A percentile compares a stretch with the other conserved stretches of the same genome.
These are phyloP conservation scores for Lutraria rhynchaena DNA, from an alignment of 1,140 invertebrate species.

Conservation along the genomic window DNA sequence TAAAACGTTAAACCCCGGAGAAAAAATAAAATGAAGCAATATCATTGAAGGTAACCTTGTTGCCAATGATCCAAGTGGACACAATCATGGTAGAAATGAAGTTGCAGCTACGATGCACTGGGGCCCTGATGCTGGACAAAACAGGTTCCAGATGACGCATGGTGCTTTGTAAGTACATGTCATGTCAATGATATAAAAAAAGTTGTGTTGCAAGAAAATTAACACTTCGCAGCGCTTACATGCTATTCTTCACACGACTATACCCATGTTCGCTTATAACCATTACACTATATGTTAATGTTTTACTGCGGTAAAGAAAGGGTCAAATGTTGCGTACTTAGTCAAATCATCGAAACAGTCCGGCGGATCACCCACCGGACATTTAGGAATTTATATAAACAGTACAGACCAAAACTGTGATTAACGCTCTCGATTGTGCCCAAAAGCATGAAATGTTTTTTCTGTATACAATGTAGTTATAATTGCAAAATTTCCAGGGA, in stretches of 20 bases:
- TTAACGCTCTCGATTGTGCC: too few species aligned
- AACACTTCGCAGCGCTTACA: neutral
- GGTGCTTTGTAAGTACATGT: conserved; percentile 40
- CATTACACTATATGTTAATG: neutral
- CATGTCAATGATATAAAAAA: neutral
- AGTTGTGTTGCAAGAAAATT: neutral
- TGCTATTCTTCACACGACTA: neutral
- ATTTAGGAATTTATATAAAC: too few species aligned
- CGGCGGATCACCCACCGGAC: too few species aligned
- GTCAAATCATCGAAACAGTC: too few species aligned
- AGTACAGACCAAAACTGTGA: too few species aligned
- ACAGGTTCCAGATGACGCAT: conserved; percentile 72
- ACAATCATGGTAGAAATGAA: conserved; percentile 53
- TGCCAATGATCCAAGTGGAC: conserved; percentile 4
- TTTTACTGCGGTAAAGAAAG: too few species aligned
- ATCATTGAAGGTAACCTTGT: conserved; percentile 5
- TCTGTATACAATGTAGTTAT: too few species aligned
- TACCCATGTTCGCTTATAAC: neutral
- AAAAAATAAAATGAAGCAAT: too few species aligned
- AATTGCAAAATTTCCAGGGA: neutral
- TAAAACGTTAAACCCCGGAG: too few species aligned
- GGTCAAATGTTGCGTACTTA: too few species aligned
- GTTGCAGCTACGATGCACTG: conserved; percentile 69
- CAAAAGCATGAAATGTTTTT: too few species aligned
- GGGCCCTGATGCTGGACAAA: conserved; percentile 62